phyloP scores from a whole-genome alignment of 2,888 invertebrate genomes.

The Pterostichus madidus region DNA sequence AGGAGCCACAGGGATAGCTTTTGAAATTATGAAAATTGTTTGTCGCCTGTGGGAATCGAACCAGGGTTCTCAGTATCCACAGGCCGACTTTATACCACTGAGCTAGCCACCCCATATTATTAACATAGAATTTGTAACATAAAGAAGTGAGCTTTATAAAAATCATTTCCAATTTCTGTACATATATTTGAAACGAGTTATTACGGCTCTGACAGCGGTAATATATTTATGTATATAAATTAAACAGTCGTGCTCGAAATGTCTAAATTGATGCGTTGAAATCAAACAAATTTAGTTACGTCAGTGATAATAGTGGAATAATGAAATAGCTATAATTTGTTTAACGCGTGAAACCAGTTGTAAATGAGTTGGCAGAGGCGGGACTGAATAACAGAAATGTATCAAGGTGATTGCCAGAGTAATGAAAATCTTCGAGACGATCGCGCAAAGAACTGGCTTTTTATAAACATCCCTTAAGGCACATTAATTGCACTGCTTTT shows the following conservation, averaged over 20 bases:
- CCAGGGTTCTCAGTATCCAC: too few relatives aligned
- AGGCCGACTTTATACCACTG: too few relatives aligned
- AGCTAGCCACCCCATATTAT: too few relatives aligned
- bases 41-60: too few relatives aligned
- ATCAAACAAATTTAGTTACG: slow-evolving; percentile 26
- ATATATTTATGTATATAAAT: slow-evolving; percentile 18
- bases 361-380: slow-evolving; percentile 7
- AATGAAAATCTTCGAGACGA: slow-evolving; percentile 18
- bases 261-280: slow-evolving; percentile 1
- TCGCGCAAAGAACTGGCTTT: slow-evolving; percentile 9
- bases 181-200: too few relatives aligned
- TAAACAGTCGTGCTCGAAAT: not conserved
- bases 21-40: too few relatives aligned
- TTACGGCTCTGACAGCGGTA: not conserved
- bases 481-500: slow-evolving; percentile 62
- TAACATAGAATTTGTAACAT: too few relatives aligned
- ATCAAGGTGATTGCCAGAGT: slow-evolving; percentile 21
- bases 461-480: slow-evolving; percentile 58
- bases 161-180: too few relatives aligned
- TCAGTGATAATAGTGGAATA: not conserved
- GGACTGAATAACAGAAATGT: not conserved
- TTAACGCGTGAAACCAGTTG: not conserved
- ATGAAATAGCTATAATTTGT: slow-evolving; percentile 38
- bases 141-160: too few relatives aligned
- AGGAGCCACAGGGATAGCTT: too few relatives aligned